Percentiles rank a stretch among this genome's conserved stretches.
phyloP scores from a whole-genome alignment of 2,113 vertebrate genomes.

The Empidonax traillii region DNA sequence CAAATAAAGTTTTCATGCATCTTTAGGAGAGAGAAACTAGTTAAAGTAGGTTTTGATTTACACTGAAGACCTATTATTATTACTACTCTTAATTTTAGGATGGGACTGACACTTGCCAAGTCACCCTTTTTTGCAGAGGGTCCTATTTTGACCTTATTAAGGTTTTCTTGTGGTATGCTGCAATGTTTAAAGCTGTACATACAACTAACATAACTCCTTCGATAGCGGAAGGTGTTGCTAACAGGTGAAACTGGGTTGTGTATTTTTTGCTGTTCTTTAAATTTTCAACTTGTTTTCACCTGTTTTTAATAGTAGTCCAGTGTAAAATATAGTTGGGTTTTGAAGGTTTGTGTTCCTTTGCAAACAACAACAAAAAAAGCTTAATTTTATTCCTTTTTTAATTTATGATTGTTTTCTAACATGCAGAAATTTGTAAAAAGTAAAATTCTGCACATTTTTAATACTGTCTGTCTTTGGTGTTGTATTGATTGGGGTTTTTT shows the following conservation, averaged over 20 bases:
- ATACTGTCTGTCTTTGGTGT: constrained; percentile 67
- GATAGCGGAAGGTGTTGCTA: constrained; percentile 49
- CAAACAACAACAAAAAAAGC: constrained; percentile 10
- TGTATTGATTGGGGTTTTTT: constrained; percentile 59
- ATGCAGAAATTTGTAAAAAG: constrained; percentile 59
- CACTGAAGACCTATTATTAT: constrained; percentile 22
- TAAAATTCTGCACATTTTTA: constrained; percentile 70
- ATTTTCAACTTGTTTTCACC: constrained; percentile 61
- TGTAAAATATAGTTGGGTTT: constrained; percentile 60
- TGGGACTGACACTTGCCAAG: constrained; percentile 68
- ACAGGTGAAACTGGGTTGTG: constrained; percentile 62
- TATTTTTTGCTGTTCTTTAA: constrained; percentile 56
- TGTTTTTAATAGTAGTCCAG: constrained; percentile 49
- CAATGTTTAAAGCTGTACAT: constrained; percentile 58
- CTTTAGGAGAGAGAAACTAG: constrained; percentile 16
- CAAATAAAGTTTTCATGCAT: constrained; percentile 7
- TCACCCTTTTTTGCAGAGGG: constrained; percentile 75
- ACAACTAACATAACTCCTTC: constrained; percentile 53
- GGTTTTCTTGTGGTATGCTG: constrained; percentile 70
- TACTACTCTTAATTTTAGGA: constrained; percentile 40
- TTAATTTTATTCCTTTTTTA: constrained; percentile 67
- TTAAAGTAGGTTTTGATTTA: constrained; percentile 25
- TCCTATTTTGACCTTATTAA: constrained; percentile 79
- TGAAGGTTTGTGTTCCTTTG: constrained; percentile 56
- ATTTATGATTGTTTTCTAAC: constrained; percentile 74